Evolutionary conservation across 2,888 invertebrate genomes (phyloP).

Genomic region (Macaria notata): DNA sequence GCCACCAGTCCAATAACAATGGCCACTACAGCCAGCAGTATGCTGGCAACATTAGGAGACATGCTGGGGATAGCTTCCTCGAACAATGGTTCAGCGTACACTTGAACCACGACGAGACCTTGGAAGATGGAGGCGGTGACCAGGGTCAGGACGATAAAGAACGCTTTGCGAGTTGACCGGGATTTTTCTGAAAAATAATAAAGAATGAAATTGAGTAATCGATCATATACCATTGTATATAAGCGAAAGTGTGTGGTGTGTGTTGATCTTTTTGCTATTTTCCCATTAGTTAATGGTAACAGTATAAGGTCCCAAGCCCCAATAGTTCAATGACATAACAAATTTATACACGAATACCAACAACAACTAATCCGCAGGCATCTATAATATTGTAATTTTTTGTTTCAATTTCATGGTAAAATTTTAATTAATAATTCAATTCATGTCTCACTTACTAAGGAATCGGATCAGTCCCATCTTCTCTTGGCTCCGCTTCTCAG

Average conservation of each 20-base stretch:
- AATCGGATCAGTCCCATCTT: constrained; percentile 52
- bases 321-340: too few species aligned
- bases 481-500: constrained; percentile 24
- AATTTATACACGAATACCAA: too few species aligned
- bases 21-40: constrained; percentile 48
- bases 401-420: too few species aligned
- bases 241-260: too few species aligned
- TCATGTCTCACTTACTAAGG: constrained; percentile 63
- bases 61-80: constrained; percentile 52
- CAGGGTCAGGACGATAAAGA: constrained; percentile 44
- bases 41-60: constrained; percentile 53
- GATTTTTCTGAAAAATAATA: constrained; percentile 51
- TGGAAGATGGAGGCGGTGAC: constrained; percentile 56
- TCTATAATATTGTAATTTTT: too few species aligned
- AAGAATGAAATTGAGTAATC: too few species aligned
- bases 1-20: constrained; percentile 49
- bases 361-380: too few species aligned
- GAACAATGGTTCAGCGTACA: constrained; percentile 64
- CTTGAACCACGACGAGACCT: constrained; percentile 60
- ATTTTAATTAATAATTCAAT: too few species aligned
- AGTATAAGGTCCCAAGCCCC: too few species aligned
- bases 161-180: constrained; percentile 50
- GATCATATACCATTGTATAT: too few species aligned
- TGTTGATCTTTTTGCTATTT: too few species aligned
- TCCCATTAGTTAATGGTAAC: too few species aligned